Percentiles rank a stretch among this genome's conserved stretches.
phyloP scores from a whole-genome alignment of 2,113 vertebrate species.

The Rhinoderma darwinii region DNA sequence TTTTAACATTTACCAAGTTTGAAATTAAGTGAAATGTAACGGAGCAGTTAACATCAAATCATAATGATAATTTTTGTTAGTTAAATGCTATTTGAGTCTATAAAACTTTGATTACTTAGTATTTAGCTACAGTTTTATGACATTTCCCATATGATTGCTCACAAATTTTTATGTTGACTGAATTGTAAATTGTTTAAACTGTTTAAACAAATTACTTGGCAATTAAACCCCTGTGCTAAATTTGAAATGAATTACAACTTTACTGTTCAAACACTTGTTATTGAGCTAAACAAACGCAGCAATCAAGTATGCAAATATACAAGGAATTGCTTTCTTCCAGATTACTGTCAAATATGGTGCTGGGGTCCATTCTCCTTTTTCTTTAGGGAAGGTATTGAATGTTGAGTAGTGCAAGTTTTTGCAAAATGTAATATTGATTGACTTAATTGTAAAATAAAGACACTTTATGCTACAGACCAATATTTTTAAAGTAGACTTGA shows the following conservation, averaged over 20 bases:
- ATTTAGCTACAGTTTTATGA: constrained; percentile 95
- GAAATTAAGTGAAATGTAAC: constrained; percentile 88
- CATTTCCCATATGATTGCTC: constrained; percentile 90
- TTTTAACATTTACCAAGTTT: constrained; percentile 70
- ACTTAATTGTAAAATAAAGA: neutral
- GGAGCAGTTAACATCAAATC: constrained; percentile 94
- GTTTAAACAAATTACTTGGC: constrained; percentile 86
- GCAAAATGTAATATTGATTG: neutral
- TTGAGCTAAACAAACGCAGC: constrained; percentile 77
- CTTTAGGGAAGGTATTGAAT: neutral
- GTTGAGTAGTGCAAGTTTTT: too few relatives aligned
- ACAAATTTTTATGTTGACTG: constrained; percentile 95
- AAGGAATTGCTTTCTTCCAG: neutral
- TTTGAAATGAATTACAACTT: constrained; percentile 85
- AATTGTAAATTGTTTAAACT: constrained; percentile 87
- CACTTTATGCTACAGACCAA: neutral
- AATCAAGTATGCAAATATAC: constrained; percentile 76
- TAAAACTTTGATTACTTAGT: constrained; percentile 99
- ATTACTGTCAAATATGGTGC: constrained; percentile 15
- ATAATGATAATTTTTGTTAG: constrained; percentile 99
- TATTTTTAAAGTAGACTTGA: neutral
- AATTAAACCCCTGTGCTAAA: constrained; percentile 85
- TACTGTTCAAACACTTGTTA: constrained; percentile 79
- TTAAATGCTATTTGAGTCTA: constrained; percentile 96
- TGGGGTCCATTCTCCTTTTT: constrained; percentile 22